These are phyloP conservation scores for Cercocebus atys DNA, from an alignment of 2,113 vertebrate genomes.

Conservation along the genomic window DNA sequence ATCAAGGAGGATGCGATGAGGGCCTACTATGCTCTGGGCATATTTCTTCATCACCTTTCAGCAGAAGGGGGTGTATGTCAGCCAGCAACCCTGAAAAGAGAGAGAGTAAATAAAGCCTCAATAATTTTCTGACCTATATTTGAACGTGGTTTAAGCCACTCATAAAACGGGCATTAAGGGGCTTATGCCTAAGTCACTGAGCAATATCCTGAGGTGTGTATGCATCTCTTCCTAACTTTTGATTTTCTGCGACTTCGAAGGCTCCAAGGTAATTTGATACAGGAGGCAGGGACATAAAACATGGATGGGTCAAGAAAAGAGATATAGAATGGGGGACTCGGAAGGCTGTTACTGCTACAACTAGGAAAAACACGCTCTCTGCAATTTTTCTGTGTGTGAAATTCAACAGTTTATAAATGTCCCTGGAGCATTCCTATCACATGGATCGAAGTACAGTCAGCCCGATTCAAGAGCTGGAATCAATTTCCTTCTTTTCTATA, in stretches of 20 bases:
- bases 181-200: neutral
- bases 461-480: neutral
- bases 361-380: rapidly evolving
- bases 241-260: neutral
- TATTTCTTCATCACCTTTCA: rapidly evolving
- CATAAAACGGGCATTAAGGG: conserved; percentile 15
- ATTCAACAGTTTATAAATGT: neutral
- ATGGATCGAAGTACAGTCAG: rapidly evolving
- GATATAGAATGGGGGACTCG: rapidly evolving
- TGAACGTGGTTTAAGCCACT: conserved; percentile 6
- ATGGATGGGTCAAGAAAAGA: neutral
- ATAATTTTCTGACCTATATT: neutral
- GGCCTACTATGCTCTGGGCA: rapidly evolving
- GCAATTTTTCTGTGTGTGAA: neutral
- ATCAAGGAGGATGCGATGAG: rapidly evolving
- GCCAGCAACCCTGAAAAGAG: neutral
- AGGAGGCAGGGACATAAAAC: neutral
- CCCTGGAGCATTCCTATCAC: rapidly evolving
- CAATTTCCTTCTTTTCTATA: neutral
- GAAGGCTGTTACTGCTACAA: neutral
- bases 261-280: neutral
- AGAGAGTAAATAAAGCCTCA: neutral
- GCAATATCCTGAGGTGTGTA: neutral
- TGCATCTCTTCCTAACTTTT: neutral
- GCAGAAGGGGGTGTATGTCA: neutral